phyloP scores from a whole-genome alignment of 2,888 invertebrate genomes.

The Strigamia maritima region DNA sequence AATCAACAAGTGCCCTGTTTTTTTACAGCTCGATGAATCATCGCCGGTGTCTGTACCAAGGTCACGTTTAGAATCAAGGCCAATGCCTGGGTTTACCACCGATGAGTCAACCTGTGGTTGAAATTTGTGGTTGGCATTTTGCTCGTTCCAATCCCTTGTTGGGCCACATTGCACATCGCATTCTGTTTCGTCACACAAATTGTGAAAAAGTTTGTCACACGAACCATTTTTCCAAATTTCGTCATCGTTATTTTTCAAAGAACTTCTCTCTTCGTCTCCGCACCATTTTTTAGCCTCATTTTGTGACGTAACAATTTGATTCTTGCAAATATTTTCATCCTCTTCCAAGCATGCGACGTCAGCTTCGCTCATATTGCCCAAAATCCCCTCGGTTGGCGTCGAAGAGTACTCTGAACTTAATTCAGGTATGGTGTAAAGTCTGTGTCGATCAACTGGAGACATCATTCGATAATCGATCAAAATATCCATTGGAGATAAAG shows the following conservation, averaged over 20 bases:
- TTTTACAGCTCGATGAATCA: constrained; percentile 26
- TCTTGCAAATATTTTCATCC: background rate
- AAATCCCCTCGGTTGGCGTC: constrained; percentile 36
- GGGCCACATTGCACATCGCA: background rate
- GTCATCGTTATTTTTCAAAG: background rate
- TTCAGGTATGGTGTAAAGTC: constrained; percentile 40
- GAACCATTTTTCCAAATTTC: background rate
- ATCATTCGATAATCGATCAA: constrained; percentile 37
- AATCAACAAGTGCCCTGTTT: constrained; percentile 36
- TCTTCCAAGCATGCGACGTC: background rate
- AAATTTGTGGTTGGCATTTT: background rate
- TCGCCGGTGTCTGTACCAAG: constrained; percentile 19
- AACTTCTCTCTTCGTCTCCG: background rate
- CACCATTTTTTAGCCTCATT: background rate
- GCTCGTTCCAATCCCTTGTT: background rate
- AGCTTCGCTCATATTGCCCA: constrained; percentile 11
- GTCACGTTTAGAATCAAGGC: constrained; percentile 31
- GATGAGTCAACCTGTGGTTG: constrained; percentile 14
- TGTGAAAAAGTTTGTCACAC: background rate
- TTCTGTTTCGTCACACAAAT: background rate
- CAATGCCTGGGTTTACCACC: constrained; percentile 31
- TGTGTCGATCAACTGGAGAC: constrained; percentile 27
- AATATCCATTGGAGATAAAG: constrained; percentile 28
- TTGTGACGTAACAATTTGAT: background rate
- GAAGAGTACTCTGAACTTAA: constrained; percentile 39